Conservation (phyloP, 1,140 invertebrate species). For the Diachasmimorpha longicaudata region DNA sequence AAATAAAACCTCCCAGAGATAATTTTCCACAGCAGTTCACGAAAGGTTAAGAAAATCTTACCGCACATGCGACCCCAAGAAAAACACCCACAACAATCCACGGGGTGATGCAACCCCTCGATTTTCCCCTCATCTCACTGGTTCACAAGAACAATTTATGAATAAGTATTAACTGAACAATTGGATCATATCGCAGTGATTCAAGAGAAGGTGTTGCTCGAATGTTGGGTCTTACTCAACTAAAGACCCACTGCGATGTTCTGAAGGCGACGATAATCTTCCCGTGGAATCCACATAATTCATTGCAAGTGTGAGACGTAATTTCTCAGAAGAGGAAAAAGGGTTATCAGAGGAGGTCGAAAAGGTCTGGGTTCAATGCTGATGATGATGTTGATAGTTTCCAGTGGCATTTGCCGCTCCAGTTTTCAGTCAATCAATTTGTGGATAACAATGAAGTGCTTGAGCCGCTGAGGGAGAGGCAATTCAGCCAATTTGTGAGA, state of each 20-base stretch:
- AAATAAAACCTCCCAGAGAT: background rate
- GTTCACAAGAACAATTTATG: background rate
- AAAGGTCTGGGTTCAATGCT: slow-evolving; percentile 14
- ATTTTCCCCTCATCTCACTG: background rate
- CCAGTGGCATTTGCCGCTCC: background rate
- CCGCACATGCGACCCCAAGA: background rate
- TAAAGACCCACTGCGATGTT: background rate
- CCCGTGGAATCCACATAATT: background rate
- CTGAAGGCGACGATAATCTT: background rate
- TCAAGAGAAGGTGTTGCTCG: background rate
- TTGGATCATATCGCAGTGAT: background rate
- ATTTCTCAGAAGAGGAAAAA: slow-evolving; percentile 4
- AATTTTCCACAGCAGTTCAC: background rate
- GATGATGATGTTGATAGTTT: background rate
- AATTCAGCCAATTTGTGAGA: background rate
- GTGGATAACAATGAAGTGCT: background rate
- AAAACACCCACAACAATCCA: background rate
- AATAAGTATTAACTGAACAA: background rate
- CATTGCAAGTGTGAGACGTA: background rate
- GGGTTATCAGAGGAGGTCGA: slow-evolving; percentile 11
- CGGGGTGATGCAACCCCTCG: background rate
- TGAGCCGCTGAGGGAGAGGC: background rate
- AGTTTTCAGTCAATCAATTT: background rate
- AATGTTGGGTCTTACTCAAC: background rate
- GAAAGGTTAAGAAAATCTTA: background rate